Evolutionary conservation across 2,797 vertebrate species (phyloP).

Genomic region (Lates japonicus): DNA sequence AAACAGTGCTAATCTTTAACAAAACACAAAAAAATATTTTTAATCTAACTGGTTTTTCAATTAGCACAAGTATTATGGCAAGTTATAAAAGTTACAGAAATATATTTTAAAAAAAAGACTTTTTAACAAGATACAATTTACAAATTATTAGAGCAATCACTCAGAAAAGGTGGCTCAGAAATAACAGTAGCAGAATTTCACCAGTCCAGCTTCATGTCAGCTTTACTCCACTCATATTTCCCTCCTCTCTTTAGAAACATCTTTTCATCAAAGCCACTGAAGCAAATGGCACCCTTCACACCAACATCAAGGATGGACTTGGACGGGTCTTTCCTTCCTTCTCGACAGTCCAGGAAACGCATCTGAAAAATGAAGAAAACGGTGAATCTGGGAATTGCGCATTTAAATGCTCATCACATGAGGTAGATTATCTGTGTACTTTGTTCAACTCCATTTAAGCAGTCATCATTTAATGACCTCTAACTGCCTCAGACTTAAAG

Average conservation of each 20-base stretch:
- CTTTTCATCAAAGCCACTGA: slow-evolving; percentile 95
- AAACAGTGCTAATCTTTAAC: not conserved
- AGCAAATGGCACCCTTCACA: slow-evolving; percentile 90
- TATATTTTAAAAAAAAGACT: not conserved
- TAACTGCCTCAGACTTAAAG: not conserved
- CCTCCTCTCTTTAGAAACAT: slow-evolving; percentile 95
- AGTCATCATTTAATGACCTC: not conserved
- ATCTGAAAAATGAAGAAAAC: slow-evolving; percentile 84
- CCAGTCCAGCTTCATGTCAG: slow-evolving; percentile 94
- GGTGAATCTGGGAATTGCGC: not conserved
- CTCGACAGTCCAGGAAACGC: slow-evolving; percentile 94
- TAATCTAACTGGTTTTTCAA: not conserved
- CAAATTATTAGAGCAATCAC: not conserved
- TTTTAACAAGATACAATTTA: not conserved
- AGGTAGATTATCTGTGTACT: not conserved
- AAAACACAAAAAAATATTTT: not conserved
- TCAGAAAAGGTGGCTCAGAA: not conserved
- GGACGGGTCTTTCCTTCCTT: slow-evolving; percentile 94
- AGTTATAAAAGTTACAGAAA: not conserved
- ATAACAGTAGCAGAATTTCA: slow-evolving; percentile 71
- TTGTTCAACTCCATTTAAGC: not conserved
- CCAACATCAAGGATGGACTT: slow-evolving; percentile 95
- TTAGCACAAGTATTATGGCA: not conserved
- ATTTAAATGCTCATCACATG: not conserved
- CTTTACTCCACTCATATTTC: slow-evolving; percentile 96